Evolutionary conservation across 1,140 invertebrate species (phyloP).

Genomic region (Drosophila azteca): DNA sequence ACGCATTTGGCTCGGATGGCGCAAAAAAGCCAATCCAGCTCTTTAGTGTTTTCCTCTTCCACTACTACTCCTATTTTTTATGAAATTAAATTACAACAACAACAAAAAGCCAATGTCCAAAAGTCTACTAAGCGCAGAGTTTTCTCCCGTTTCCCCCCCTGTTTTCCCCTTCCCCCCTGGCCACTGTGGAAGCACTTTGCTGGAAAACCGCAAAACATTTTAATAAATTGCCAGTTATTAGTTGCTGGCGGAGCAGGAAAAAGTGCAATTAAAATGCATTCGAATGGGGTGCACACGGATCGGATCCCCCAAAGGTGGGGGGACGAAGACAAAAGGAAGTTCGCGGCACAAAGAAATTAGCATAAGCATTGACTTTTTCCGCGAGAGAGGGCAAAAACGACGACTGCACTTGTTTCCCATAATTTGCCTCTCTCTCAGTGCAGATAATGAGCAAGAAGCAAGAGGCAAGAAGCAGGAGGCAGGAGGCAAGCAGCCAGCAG

Average conservation of each 20-base stretch:
- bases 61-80: neutral
- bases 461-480: no score
- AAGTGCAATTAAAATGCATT: constrained; percentile 80
- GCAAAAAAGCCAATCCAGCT: constrained; percentile 14
- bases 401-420: constrained; percentile 72
- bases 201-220: constrained; percentile 72
- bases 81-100: constrained; percentile 34
- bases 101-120: constrained; percentile 46
- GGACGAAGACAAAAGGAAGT: constrained; percentile 43
- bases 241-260: constrained; percentile 67
- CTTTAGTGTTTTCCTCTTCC: constrained; percentile 37
- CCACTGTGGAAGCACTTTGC: constrained; percentile 12
- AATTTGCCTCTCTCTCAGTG: constrained; percentile 56
- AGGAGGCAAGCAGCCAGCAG: no score
- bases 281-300: neutral
- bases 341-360: constrained; percentile 67
- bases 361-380: constrained; percentile 70
- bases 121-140: constrained; percentile 44
- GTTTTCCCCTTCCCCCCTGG: no score
- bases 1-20: constrained; percentile 44
- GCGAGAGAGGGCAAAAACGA: constrained; percentile 37
- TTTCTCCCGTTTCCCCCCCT: neutral
- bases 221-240: constrained; percentile 80
- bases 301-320: no score
- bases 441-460: constrained; percentile 63